A percentile compares a stretch with the other conserved stretches of the same genome.
These are phyloP conservation scores for Erethizon dorsatum DNA, from an alignment of 2,797 vertebrate genomes.

Conservation along the genomic window DNA sequence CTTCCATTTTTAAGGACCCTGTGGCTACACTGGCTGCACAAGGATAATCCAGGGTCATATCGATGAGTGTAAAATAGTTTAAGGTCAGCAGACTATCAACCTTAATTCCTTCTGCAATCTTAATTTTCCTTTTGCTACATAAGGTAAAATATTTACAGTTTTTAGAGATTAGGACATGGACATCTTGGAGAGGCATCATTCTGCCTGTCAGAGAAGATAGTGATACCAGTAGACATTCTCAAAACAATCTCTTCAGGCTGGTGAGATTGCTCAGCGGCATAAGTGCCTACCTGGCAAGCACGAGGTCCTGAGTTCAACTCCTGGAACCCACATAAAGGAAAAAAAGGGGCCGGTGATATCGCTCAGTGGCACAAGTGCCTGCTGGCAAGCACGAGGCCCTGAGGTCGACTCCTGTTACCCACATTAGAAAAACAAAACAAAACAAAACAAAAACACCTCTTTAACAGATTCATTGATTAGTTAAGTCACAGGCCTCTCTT, in stretches of 20 bases:
- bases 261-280: too few relatives aligned
- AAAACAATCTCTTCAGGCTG: neutral
- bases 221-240: neutral
- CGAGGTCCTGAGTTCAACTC: too few relatives aligned
- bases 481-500: neutral
- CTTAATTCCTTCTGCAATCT: neutral
- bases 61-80: neutral
- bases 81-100: slow-evolving; percentile 5
- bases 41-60: neutral
- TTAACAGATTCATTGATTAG: neutral
- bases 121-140: neutral
- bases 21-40: neutral
- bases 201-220: neutral
- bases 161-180: neutral
- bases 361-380: too few relatives aligned
- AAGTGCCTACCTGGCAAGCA: too few relatives aligned
- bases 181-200: neutral
- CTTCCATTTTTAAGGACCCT: neutral
- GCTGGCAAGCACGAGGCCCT: too few relatives aligned
- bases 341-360: too few relatives aligned
- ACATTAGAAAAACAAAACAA: too few relatives aligned
- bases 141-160: neutral
- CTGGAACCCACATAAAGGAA: too few relatives aligned
- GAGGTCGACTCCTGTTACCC: too few relatives aligned
- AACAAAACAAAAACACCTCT: neutral